Percentiles rank a stretch among this genome's conserved stretches.
phyloP scores from a whole-genome alignment of 23 tunicate genomes.

The Trididemnum nubilum region DNA sequence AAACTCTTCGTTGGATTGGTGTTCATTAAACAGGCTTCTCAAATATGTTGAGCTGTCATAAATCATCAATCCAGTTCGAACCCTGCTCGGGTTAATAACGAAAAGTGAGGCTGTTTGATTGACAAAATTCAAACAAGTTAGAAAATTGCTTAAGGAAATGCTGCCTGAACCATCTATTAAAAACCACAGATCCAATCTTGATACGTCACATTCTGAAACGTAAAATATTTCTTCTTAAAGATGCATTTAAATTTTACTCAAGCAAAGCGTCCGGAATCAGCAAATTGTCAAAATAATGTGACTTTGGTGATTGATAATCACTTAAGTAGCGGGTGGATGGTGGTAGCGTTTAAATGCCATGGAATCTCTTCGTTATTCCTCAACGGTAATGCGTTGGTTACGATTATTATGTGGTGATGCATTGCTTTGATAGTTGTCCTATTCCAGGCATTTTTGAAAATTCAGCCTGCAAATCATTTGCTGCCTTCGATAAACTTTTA shows the following conservation, averaged over 20 bases:
- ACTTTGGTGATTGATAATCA: too few relatives aligned
- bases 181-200: constrained; percentile 48
- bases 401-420: too few relatives aligned
- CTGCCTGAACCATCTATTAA: constrained; percentile 53
- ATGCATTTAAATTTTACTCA: too few relatives aligned
- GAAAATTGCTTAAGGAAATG: background rate
- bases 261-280: too few relatives aligned
- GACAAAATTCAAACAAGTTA: constrained; percentile 12
- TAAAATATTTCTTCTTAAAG: background rate
- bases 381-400: too few relatives aligned
- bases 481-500: too few relatives aligned
- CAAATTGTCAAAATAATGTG: too few relatives aligned
- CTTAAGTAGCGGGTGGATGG: too few relatives aligned
- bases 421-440: too few relatives aligned
- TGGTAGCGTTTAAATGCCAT: too few relatives aligned
- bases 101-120: constrained; percentile 18
- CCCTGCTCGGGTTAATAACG: constrained; percentile 18
- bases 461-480: too few relatives aligned
- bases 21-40: constrained; percentile 24
- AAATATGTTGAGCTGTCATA: background rate
- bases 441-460: too few relatives aligned
- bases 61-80: constrained; percentile 38
- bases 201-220: constrained; percentile 20
- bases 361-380: background rate
- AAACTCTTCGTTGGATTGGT: constrained; percentile 26